Percentiles rank a stretch among this genome's conserved stretches.
Conservation (phyloP, 1,140 invertebrate species). For the Thaumatotibia leucotreta region DNA sequence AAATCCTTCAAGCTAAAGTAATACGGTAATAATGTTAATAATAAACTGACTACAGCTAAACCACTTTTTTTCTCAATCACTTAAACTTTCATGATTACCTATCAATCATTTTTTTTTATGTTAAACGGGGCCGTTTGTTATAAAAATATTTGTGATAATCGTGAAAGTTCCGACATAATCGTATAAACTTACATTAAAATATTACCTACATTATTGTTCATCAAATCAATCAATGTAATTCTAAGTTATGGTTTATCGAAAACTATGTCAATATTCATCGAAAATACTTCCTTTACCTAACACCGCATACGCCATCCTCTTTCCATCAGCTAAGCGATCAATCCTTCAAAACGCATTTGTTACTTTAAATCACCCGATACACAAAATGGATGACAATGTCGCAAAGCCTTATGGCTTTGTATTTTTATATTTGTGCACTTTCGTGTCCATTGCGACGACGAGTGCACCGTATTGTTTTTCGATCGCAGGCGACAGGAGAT, state of each 20-base stretch:
- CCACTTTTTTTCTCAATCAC: too few relatives aligned
- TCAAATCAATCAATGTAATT: too few relatives aligned
- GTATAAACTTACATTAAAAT: too few relatives aligned
- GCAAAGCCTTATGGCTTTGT: slow-evolving; percentile 29
- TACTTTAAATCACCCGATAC: slow-evolving; percentile 9
- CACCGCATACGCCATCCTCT: background rate
- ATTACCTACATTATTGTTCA: too few relatives aligned
- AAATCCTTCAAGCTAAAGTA: too few relatives aligned
- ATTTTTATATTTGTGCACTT: slow-evolving; percentile 30
- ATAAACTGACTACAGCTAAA: too few relatives aligned
- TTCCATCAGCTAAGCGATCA: background rate
- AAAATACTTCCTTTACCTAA: background rate
- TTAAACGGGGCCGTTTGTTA: too few relatives aligned
- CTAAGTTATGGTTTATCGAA: background rate
- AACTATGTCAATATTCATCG: background rate
- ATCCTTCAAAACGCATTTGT: background rate
- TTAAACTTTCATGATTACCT: too few relatives aligned
- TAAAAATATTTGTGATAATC: too few relatives aligned
- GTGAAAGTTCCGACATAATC: too few relatives aligned
- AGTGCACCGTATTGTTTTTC: slow-evolving; percentile 47
- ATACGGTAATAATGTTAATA: too few relatives aligned
- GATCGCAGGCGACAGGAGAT: slow-evolving; percentile 41
- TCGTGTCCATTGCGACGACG: slow-evolving; percentile 24
- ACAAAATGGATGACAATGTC: slow-evolving; percentile 23
- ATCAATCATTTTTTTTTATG: too few relatives aligned